These are phyloP conservation scores for Nothoprocta perdicaria DNA, from an alignment of 2,113 vertebrate species.

Conservation along the genomic window DNA sequence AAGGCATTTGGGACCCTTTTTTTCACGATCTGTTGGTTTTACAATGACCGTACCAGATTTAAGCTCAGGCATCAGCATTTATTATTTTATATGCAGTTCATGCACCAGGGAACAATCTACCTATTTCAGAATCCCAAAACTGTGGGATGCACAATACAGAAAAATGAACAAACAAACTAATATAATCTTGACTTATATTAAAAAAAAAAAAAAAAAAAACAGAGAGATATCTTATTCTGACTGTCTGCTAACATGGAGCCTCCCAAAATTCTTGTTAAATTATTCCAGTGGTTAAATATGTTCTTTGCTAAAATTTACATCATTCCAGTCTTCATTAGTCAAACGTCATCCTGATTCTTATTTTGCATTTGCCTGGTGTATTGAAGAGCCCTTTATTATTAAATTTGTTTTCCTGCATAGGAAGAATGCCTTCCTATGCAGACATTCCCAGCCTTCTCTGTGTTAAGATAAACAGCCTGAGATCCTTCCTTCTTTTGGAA, in stretches of 20 bases:
- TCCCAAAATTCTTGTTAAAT: neutral
- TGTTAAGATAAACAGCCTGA: neutral
- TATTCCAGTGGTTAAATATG: neutral
- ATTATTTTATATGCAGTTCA: neutral
- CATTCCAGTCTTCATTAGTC: neutral
- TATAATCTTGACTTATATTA: neutral
- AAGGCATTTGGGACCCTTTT: neutral
- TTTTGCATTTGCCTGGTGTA: neutral
- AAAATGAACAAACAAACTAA: neutral
- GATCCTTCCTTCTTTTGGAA: neutral
- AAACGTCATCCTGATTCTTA: neutral
- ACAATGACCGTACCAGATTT: rapidly evolving
- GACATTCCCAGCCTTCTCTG: neutral
- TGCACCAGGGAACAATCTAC: neutral
- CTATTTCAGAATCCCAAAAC: neutral
- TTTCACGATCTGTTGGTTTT: neutral
- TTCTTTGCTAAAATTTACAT: neutral
- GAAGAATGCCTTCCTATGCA: neutral
- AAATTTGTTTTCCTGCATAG: neutral
- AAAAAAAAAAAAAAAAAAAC: neutral
- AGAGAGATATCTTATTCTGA: neutral
- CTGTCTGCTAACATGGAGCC: neutral
- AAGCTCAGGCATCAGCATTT: neutral
- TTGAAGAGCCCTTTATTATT: neutral
- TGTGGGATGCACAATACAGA: neutral